Evolutionary conservation across 92 coral and sea anemone genomes (phyloP).

Genomic region (Palythoa caribaeorum): DNA sequence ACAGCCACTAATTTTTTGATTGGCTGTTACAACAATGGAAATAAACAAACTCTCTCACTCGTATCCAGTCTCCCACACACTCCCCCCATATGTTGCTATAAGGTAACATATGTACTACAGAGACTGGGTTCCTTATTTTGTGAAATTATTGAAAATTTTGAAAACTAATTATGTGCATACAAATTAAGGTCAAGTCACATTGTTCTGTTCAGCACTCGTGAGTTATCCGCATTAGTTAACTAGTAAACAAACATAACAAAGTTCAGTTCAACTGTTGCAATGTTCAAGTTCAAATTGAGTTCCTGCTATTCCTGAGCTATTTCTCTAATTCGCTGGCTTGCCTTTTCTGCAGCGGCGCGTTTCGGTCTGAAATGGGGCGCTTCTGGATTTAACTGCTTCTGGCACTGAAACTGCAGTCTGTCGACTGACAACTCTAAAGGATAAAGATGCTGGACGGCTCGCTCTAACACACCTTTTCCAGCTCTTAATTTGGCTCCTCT

Average conservation of each 20-base stretch:
- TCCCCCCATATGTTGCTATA: not conserved
- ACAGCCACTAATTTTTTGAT: not conserved
- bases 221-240: not conserved
- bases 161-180: not conserved
- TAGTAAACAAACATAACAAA: not conserved
- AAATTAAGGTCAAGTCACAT: not conserved
- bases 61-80: too few species aligned
- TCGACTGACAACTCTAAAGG: not conserved
- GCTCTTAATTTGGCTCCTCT: not conserved
- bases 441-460: slow-evolving; percentile 3
- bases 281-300: not conserved
- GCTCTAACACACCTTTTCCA: not conserved
- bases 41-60: too few species aligned
- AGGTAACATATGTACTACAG: not conserved
- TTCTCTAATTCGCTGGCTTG: not conserved
- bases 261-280: not conserved
- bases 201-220: not conserved
- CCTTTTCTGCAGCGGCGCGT: not conserved
- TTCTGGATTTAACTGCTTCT: not conserved
- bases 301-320: slow-evolving; percentile 7
- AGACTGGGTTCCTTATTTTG: not conserved
- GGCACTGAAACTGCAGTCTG: not conserved
- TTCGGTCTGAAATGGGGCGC: not conserved
- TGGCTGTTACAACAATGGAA: too few species aligned
- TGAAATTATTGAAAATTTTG: not conserved